Conservation (phyloP, 2,888 invertebrate species). For the Troilus luridus region DNA sequence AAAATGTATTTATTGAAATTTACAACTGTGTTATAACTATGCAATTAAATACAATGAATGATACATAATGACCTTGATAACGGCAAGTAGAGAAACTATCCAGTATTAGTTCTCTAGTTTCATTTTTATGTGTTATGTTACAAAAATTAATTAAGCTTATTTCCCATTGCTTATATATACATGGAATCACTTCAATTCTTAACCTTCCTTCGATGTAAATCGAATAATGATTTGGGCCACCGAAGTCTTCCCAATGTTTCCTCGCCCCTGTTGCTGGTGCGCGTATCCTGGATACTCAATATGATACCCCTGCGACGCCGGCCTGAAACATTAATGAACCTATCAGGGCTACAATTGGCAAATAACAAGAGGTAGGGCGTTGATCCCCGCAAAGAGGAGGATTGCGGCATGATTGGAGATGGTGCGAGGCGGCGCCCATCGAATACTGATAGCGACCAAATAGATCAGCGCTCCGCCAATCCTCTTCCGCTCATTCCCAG, state of each 20-base stretch:
- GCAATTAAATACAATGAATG: too few relatives aligned
- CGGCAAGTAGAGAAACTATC: too few relatives aligned
- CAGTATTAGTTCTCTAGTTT: too few relatives aligned
- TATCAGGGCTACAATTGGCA: slow-evolving; percentile 18
- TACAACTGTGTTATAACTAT: too few relatives aligned
- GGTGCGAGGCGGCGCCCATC: background rate
- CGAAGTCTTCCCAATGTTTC: background rate
- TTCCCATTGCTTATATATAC: too few relatives aligned
- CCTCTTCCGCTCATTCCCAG: slow-evolving; percentile 11
- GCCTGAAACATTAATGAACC: slow-evolving; percentile 30
- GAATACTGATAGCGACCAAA: slow-evolving; percentile 11
- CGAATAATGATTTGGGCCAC: background rate
- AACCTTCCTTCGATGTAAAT: too few relatives aligned
- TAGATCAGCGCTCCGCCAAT: background rate
- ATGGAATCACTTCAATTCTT: too few relatives aligned
- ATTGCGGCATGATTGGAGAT: slow-evolving; percentile 23
- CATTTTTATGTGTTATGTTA: too few relatives aligned
- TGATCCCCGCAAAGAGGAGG: slow-evolving; percentile 13
- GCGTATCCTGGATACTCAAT: background rate
- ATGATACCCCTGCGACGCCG: background rate
- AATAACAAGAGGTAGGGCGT: slow-evolving; percentile 2
- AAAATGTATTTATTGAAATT: too few relatives aligned
- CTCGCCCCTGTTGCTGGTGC: background rate
- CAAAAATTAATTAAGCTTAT: too few relatives aligned
- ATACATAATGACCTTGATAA: too few relatives aligned